Percentiles rank a stretch among this genome's conserved stretches.
Conservation (phyloP, 1,140 invertebrate species). For the Hormaphis cornu region DNA sequence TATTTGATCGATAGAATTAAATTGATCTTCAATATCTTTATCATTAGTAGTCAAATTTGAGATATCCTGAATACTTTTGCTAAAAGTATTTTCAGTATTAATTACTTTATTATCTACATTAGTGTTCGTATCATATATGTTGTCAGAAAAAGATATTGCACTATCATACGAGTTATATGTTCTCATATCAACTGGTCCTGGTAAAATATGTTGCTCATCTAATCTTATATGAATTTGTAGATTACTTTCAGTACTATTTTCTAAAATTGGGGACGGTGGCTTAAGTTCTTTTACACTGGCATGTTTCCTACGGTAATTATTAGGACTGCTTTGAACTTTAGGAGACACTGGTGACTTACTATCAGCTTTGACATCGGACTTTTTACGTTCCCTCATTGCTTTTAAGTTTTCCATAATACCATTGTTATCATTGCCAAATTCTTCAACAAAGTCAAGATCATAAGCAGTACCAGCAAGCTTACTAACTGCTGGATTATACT, state of each 20-base stretch:
- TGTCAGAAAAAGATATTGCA: not conserved
- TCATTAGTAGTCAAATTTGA: constrained; percentile 4
- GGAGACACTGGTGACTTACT: constrained; percentile 44
- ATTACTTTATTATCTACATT: constrained; percentile 12
- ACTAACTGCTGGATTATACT: constrained; percentile 44
- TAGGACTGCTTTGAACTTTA: constrained; percentile 37
- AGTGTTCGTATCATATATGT: not conserved
- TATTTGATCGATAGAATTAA: not conserved
- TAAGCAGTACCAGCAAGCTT: constrained; percentile 78
- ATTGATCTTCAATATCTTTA: constrained; percentile 36
- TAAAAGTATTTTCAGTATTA: constrained; percentile 6
- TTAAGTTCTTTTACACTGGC: constrained; percentile 36
- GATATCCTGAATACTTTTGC: not conserved
- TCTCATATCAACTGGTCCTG: constrained; percentile 77
- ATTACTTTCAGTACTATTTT: constrained; percentile 12
- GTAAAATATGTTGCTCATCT: constrained; percentile 53
- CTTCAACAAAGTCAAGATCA: constrained; percentile 76
- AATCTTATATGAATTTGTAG: constrained; percentile 37
- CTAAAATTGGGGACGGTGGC: constrained; percentile 35
- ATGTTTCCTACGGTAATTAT: constrained; percentile 39
- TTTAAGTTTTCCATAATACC: constrained; percentile 58
- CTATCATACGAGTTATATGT: constrained; percentile 55
- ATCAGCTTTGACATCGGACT: constrained; percentile 63
- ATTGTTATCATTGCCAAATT: constrained; percentile 51
- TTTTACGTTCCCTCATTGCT: constrained; percentile 66